These are phyloP conservation scores for Macquaria ambigua DNA, from an alignment of 2,113 vertebrate genomes.

Conservation along the genomic window DNA sequence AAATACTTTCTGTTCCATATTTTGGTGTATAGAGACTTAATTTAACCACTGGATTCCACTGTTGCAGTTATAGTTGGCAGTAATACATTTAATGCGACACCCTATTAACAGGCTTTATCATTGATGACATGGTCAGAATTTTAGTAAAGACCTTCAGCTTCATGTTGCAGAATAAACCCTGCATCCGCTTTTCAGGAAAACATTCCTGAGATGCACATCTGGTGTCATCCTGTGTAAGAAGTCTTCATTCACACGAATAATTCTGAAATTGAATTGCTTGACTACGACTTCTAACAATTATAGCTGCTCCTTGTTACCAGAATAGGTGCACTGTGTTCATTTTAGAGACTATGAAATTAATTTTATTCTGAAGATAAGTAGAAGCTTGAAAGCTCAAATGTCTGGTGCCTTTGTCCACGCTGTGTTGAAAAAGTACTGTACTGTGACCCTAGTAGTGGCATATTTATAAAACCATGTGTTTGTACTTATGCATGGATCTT, in stretches of 20 bases:
- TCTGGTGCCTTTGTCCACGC: not conserved
- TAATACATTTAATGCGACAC: not conserved
- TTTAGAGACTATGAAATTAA: not conserved
- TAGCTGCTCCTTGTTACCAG: not conserved
- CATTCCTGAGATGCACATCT: not conserved
- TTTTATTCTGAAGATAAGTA: not conserved
- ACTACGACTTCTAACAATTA: not conserved
- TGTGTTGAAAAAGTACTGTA: not conserved
- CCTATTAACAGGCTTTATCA: not conserved
- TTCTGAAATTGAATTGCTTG: not conserved
- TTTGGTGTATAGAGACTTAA: not conserved
- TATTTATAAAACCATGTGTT: not conserved
- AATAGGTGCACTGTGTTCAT: not conserved
- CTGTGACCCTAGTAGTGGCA: too few species aligned
- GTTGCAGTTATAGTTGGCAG: not conserved
- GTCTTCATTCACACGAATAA: not conserved
- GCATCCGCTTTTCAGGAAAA: not conserved
- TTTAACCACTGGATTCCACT: not conserved
- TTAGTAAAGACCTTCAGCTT: not conserved
- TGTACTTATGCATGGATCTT: not conserved
- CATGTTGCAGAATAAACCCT: not conserved
- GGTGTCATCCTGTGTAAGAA: not conserved
- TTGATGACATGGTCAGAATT: not conserved
- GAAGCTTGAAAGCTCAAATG: not conserved
- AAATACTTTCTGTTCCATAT: not conserved